These are phyloP conservation scores for Philopotamus ludificatus DNA, from an alignment of 1,140 invertebrate species.

Conservation along the genomic window DNA sequence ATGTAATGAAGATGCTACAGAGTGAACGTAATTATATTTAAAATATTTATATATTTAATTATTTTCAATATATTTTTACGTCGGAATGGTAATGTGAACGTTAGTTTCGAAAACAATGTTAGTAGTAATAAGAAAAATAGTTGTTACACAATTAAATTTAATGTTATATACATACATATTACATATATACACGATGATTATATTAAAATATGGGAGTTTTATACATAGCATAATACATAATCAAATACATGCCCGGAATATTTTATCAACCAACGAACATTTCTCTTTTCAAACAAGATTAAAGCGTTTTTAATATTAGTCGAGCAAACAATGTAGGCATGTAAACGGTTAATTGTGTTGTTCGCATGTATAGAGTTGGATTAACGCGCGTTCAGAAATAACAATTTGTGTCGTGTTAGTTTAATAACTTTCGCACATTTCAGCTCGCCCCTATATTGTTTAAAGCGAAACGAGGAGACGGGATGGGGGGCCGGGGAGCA, in stretches of 20 bases:
- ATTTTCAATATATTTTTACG: no score
- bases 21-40: no score
- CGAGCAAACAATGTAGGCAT: neutral
- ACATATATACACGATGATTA: neutral
- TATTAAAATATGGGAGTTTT: no score
- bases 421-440: neutral
- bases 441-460: no score
- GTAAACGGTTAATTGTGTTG: neutral
- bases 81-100: no score
- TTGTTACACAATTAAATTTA: neutral
- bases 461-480: no score
- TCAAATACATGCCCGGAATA: no score
- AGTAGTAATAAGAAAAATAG: neutral
- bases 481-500: no score
- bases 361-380: neutral
- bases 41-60: no score
- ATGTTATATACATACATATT: neutral
- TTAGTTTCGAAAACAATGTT: neutral
- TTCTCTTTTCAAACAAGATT: neutral
- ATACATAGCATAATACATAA: no score
- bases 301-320: neutral
- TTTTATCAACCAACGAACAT: neutral
- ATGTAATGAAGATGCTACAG: no score
- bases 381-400: neutral
- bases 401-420: neutral